Base-by-base conservation (phyloP, 1,140 invertebrate genomes). In the Drosophila yakuba region DNA sequence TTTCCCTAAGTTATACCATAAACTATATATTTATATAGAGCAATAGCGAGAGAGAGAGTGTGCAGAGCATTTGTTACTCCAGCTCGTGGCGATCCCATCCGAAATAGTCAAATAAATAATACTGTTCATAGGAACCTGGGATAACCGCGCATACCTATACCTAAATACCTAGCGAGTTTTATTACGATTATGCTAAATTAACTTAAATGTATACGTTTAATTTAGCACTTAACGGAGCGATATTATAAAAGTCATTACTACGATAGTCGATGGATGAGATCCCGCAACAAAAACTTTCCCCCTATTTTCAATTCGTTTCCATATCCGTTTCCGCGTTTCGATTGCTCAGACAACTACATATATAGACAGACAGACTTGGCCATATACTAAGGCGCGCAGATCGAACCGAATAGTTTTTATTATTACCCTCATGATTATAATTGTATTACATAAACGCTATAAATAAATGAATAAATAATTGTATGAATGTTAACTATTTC, bases 401-500 rank as follows among this genome's bases (percentile, higher is more conserved):
- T 15, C 38, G 17, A 56, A 56, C 14, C 54, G 20, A 43, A 43
- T 57, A 15, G n/a, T 43, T 28, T 56, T 25, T 72, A 73, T 52
- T 48, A 74, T 55, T 58, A 57, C 17, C 28, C 52, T 57, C 39
- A 73, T 72, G 50, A 71, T 58, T 73, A 74, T 74, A 74, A 75
- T 75, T 75, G 63, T 80, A 85, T 78, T 86, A 57, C 74, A 81
- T 81, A 82, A 75, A 67, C 67, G 69, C 72, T 75, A 81, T 78
- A 75, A 77, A 74, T 63, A 76, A 84, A 47, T 69, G 67, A 82
- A 64, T 74, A 75, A 84, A 82, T 83, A 86, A 86, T 78, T 85
- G 83, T 86, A 86, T 86, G 82, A 86, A 86, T 86, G 82, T 86
- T 86, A 86, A 86, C 82, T 86, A 86, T 83, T 86, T 86, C 82